These are phyloP conservation scores for Glossophaga mutica DNA, from an alignment of 2,797 vertebrate species.

Conservation along the genomic window DNA sequence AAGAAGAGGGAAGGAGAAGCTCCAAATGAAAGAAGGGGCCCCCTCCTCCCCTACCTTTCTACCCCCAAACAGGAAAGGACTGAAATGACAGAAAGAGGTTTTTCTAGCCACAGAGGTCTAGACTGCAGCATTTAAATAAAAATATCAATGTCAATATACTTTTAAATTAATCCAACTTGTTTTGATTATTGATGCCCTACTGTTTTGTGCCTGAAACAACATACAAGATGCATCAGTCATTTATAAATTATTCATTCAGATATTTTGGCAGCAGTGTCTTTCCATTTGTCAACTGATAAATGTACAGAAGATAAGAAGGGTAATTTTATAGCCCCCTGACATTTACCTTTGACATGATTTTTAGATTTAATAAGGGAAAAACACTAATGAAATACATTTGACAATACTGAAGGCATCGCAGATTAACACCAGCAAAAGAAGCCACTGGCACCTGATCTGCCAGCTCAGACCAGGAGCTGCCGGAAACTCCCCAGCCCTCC, in stretches of 20 bases:
- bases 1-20: not conserved
- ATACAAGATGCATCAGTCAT: constrained; percentile 85
- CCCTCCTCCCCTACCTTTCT: not conserved
- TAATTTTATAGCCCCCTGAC: constrained; percentile 85
- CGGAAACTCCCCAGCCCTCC: not conserved
- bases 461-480: not conserved
- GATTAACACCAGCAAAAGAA: constrained; percentile 24
- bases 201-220: constrained; percentile 88
- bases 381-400: constrained; percentile 76
- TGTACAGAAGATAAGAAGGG: constrained; percentile 82
- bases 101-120: constrained; percentile 48
- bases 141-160: constrained; percentile 82
- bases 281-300: constrained; percentile 86
- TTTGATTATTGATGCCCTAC: constrained; percentile 89
- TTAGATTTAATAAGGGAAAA: constrained; percentile 85
- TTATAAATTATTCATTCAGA: constrained; percentile 90
- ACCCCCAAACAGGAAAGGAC: constrained; percentile 26
- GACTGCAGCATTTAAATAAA: constrained; percentile 83
- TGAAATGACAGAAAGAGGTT: constrained; percentile 54
- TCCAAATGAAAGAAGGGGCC: constrained; percentile 47
- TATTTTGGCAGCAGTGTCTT: constrained; percentile 86
- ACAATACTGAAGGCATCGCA: constrained; percentile 67
- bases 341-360: constrained; percentile 87
- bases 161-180: constrained; percentile 86
- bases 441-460: not conserved